Base-by-base conservation (phyloP, 2,888 invertebrate genomes). In the Drosophila prolongata region DNA sequence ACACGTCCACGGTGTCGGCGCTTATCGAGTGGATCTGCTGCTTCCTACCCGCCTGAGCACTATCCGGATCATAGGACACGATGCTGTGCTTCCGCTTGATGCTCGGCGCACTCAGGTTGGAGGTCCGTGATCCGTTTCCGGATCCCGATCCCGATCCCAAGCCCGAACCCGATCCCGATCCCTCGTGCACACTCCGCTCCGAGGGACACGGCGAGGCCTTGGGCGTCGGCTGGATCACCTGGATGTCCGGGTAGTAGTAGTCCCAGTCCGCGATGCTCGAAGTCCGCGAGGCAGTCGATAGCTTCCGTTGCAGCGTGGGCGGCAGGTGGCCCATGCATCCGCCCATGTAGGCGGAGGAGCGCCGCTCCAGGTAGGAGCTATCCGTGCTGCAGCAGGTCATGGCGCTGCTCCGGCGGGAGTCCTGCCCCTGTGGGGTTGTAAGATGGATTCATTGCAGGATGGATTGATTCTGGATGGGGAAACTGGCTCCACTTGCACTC, bases 361-460 rank as follows among this genome's bases (percentile, higher is more conserved):
- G 94, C 55, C 96, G 94, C 91, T 97, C 97, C 90, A 97, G 93
- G 90, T 96, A 97, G 65, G 96, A 96, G 90, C 96, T 96, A 67
- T 96, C 96, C 40, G 96, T 96, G 90, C 96, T 96, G 80, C 96
- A 97, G 92, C 96, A 96, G 35, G 97, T 97, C 86, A 96, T 95
- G 76, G 96, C 96, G 90, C 96, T 96, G 81, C 95, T 94, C 50
- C 97, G 94, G 46, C 96, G 92, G 10, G 94, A 92, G 60, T 93
- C 92, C 56, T 92, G 91, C 55, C 91, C 91, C 92, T 92, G 65
- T 9, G 11, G 19, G 6, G 2, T 11, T 6, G 16, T 6, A 34
- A 16, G 47, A 34, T 11, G 11, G 16, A 16, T 10, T 30, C 30
- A 30, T 47, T 47, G 3, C n/a, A 16, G 10, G 10, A 11, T 34